phyloP scores from a whole-genome alignment of 2,797 vertebrate genomes.

The Coccyzus lansbergi region DNA sequence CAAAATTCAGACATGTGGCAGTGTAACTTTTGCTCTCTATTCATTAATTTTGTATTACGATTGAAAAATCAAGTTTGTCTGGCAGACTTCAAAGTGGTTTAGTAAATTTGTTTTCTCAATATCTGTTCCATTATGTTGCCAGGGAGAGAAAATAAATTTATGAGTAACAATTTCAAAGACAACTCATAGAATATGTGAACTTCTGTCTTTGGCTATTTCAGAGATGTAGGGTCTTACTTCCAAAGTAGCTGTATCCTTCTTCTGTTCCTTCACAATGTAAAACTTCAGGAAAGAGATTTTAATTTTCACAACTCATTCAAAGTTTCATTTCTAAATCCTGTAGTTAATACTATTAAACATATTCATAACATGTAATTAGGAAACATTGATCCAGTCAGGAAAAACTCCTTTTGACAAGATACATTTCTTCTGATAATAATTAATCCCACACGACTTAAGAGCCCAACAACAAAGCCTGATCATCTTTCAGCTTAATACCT shows the following conservation, averaged over 20 bases:
- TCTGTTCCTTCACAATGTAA: background rate
- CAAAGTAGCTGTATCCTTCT: background rate
- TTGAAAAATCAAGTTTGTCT: constrained; percentile 22
- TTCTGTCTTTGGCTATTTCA: background rate
- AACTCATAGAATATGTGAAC: background rate
- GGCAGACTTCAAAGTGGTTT: constrained; percentile 26
- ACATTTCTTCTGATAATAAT: background rate
- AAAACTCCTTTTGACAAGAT: background rate
- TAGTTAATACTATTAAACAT: background rate
- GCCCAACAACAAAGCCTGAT: background rate
- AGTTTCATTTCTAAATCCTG: background rate
- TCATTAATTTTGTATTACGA: constrained; percentile 38
- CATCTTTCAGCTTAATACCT: background rate
- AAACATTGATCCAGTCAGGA: background rate
- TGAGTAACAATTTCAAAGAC: constrained; percentile 27
- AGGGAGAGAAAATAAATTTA: constrained; percentile 42
- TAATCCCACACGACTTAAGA: background rate
- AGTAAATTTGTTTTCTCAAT: constrained; percentile 39
- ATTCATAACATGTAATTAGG: background rate
- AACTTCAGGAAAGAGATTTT: background rate
- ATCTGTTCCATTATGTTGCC: constrained; percentile 23
- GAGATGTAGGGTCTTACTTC: background rate
- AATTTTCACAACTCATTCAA: background rate
- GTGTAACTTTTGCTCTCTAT: background rate
- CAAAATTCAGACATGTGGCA: background rate